Base-by-base conservation (phyloP, 2,888 invertebrate species). In the Phanerotoma sp. region DNA sequence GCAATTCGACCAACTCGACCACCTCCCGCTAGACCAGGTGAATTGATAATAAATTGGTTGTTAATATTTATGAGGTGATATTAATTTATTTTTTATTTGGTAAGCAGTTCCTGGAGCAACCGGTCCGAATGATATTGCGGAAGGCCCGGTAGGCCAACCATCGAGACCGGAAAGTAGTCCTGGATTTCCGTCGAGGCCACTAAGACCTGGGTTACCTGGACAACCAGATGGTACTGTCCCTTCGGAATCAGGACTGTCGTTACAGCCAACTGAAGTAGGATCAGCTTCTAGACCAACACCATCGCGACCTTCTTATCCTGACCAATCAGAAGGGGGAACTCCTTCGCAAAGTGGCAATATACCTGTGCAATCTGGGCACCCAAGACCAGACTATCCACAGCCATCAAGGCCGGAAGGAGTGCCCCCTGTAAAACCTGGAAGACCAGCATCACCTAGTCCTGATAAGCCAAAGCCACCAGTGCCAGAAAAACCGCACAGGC, bases 401-500 rank as follows among this genome's bases (percentile, higher is more conserved):
- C 9, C 25, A 7, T 5, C 30, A 3, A 45, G 15, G 35, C 50
- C 54, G 1, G 44, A n/a, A 4, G 44, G 13, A 28, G n/a, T n/a
- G n/a, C 7, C 25, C 7, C 9, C 25, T 25, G 25, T 32, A 3
- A 45, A 18, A 40, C 50, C 54, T 1, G 44, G 15, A 4, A 47
- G 13, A 28, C 42, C 33, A 7, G 9, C 11, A 13, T 40, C n/a
- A 40, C 45, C 22, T 13, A 35, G 9, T 7, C 3, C 25, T 25
- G 25, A 9, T 7, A n/a, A n/a, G n/a, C n/a, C n/a, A n/a, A n/a
- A n/a, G n/a, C 9, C 63, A 15, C 62, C 46, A 0, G 32, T 13
- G 13, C 63, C 63, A 32, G 79, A 79, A 15, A 66, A 71, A 41
- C 81, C 80, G n/a, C n/a, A n/a, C n/a, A n/a, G n/a, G n/a, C n/a